Base-by-base conservation (phyloP, 2,888 invertebrate species). In the Sylvicola cinctus region DNA sequence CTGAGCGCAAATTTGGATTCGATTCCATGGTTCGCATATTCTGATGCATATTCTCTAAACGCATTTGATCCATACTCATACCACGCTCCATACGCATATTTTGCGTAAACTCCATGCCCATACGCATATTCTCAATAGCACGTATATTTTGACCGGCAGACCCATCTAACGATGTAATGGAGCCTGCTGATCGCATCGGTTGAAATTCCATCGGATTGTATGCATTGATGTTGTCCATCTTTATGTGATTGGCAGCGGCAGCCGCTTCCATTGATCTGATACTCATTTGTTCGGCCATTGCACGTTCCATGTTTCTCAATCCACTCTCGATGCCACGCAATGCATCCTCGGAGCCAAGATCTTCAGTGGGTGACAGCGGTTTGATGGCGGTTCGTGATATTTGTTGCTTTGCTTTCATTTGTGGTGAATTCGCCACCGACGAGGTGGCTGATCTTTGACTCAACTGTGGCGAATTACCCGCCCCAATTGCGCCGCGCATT, bases 251-350 rank as follows among this genome's bases (percentile, higher is more conserved):
- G n/a, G n/a, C n/a, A 15, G 37, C 34, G 2, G 40, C 46, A 3
- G 49, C 49, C 1, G 49, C 51, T 43, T 58, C 58, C 36, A 55
- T 40, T 17, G 50, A 52, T 13, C 58, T 45, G 28, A 58, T 36
- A 39, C 52, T 58, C 50, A 58, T 54, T 44, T 58, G 58, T 39
- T 58, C 58, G 42, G 57, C 55, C 58, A 58, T 58, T 35, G 58
- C 58, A 14, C 58, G 50, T 39, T 58, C 58, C 58, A 58, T 58
- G 37, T 57, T 58, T 14, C 56, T 50, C 13, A 58, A 42, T 3
- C 58, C 58, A 35, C 58, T 56, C 37, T 58, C 58, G 13, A 58
- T 58, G 31, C 58, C 58, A 1, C 58, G 50, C 31, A 58, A 39
- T 1, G 58, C 58, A 41, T 58, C 58, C 38, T 58, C 58, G 5